These are phyloP conservation scores for Eledona agricola DNA, from an alignment of 2,888 invertebrate species.

Conservation along the genomic window DNA sequence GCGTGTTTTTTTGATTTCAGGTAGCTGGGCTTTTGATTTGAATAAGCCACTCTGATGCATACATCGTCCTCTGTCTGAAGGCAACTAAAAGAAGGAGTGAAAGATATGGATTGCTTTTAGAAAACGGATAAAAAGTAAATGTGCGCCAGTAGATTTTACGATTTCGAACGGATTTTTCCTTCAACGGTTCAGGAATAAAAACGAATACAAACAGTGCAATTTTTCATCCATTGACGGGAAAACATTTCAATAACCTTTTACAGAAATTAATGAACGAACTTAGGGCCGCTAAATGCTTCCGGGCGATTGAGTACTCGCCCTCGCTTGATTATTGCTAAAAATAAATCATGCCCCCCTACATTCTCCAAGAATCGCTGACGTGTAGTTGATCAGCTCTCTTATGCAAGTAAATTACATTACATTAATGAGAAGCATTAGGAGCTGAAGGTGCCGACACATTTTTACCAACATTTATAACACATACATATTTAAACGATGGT, in stretches of 20 bases:
- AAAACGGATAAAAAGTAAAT: slow-evolving; percentile 37
- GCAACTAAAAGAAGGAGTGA: slow-evolving; percentile 36
- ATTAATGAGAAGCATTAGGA: slow-evolving; percentile 40
- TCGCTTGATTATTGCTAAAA: slow-evolving; percentile 10
- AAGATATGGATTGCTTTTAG: slow-evolving; percentile 42
- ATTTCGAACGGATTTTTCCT: slow-evolving; percentile 41
- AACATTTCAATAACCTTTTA: slow-evolving; percentile 45
- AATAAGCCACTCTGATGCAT: slow-evolving; percentile 33
- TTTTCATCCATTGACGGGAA: slow-evolving; percentile 47
- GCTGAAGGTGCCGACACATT: slow-evolving; percentile 37
- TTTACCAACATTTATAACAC: slow-evolving; percentile 30
- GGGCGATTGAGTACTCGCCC: slow-evolving; percentile 9
- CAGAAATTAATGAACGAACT: slow-evolving; percentile 39
- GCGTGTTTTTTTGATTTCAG: slow-evolving; percentile 10
- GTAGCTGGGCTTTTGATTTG: slow-evolving; percentile 25
- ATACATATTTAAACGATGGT: slow-evolving; percentile 35
- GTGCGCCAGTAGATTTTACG: slow-evolving; percentile 36
- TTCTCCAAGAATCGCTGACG: too few species aligned
- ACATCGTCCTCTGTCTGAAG: slow-evolving; percentile 19
- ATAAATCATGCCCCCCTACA: too few species aligned
- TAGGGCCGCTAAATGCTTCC: slow-evolving; percentile 19
- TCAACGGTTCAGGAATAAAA: slow-evolving; percentile 40
- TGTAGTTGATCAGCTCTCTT: slow-evolving; percentile 29
- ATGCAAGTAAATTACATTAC: slow-evolving; percentile 23
- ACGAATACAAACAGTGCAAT: slow-evolving; percentile 45